Evolutionary conservation across 2,113 vertebrate species (phyloP).

Genomic region (Campylomormyrus numenius): DNA sequence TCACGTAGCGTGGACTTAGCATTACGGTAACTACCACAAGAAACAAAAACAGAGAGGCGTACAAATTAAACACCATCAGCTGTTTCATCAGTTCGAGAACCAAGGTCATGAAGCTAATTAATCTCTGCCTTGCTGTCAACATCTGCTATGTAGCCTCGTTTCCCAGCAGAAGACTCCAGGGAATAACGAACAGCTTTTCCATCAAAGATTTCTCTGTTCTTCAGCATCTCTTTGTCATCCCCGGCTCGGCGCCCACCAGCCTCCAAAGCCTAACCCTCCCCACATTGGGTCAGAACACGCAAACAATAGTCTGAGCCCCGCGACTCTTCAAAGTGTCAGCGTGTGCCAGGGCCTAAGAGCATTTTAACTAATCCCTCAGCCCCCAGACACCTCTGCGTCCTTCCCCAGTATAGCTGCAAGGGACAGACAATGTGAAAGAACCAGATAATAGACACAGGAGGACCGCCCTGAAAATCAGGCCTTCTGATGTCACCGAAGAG

Average conservation of each 20-base stretch:
- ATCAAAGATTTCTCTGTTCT: background rate
- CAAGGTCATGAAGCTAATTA: background rate
- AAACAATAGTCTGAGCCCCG: background rate
- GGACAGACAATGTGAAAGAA: background rate
- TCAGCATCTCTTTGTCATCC: background rate
- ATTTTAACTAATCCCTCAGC: background rate
- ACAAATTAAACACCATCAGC: background rate
- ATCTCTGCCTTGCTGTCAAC: background rate
- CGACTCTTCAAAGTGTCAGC: background rate
- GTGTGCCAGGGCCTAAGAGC: background rate
- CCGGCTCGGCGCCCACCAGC: background rate
- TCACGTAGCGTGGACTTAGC: background rate
- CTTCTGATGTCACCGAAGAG: background rate
- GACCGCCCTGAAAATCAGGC: background rate
- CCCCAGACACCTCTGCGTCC: slow-evolving; percentile 2
- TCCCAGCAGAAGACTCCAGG: background rate
- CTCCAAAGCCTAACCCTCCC: background rate
- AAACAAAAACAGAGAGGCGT: background rate
- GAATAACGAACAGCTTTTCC: background rate
- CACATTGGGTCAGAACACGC: background rate
- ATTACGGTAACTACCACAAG: background rate
- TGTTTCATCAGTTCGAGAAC: background rate
- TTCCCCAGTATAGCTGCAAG: background rate
- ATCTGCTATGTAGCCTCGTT: background rate
- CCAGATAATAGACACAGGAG: background rate